Conservation (phyloP, 92 coral and sea anemone species). For the Phenganax marumi region DNA sequence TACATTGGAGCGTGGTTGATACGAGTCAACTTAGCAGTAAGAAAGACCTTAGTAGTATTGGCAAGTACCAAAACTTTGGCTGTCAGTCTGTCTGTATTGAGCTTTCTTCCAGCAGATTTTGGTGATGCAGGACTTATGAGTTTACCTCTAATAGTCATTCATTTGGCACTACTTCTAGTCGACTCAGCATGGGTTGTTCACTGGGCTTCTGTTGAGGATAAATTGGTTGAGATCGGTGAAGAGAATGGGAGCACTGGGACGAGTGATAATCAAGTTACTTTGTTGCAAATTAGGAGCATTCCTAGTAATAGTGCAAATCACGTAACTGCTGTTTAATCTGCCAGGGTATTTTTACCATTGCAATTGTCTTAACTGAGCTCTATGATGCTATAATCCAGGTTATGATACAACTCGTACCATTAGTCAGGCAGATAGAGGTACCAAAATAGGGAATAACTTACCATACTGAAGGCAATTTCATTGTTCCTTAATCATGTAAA, state of each 20-base stretch:
- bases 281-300: background rate
- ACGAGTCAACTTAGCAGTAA: constrained; percentile 61
- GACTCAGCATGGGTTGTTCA: constrained; percentile 76
- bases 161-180: constrained; percentile 67
- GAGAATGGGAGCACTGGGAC: background rate
- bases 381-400: too few relatives aligned
- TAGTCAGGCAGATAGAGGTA: too few relatives aligned
- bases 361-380: too few relatives aligned
- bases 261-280: background rate
- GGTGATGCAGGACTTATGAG: constrained; percentile 78
- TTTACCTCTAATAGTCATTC: constrained; percentile 77
- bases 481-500: too few relatives aligned
- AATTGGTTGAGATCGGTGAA: constrained; percentile 29
- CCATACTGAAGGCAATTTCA: too few relatives aligned
- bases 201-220: constrained; percentile 64
- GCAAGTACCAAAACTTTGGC: constrained; percentile 92
- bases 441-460: too few relatives aligned
- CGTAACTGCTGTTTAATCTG: constrained; percentile 21
- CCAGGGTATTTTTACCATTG: background rate
- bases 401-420: too few relatives aligned
- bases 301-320: background rate
- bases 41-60: constrained; percentile 72
- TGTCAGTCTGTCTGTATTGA: constrained; percentile 74
- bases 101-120: constrained; percentile 73
- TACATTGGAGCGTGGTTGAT: constrained; percentile 58